phyloP scores from a whole-genome alignment of 2,113 vertebrate genomes.

The Sterrhoptilus dennistouni region DNA sequence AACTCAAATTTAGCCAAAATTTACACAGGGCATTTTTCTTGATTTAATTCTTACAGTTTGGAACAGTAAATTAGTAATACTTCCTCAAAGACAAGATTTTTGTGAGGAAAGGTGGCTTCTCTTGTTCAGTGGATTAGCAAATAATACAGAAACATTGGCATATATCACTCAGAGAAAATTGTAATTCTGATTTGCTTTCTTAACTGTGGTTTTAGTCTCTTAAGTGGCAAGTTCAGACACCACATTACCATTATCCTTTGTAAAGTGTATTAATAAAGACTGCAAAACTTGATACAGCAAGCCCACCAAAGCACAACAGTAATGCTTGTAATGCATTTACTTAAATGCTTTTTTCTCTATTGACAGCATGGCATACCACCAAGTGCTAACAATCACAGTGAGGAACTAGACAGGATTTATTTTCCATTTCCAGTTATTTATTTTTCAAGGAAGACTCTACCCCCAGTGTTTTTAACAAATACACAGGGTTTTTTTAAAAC shows the following conservation, averaged over 20 bases:
- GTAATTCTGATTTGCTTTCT: slow-evolving; percentile 61
- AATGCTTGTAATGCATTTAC: background rate
- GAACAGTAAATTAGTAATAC: slow-evolving; percentile 10
- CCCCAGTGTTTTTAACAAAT: background rate
- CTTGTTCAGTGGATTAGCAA: slow-evolving; percentile 7
- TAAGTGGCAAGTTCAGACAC: slow-evolving; percentile 58
- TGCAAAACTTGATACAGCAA: background rate
- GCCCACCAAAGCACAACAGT: slow-evolving; percentile 1
- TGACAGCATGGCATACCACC: background rate
- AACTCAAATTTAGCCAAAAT: background rate
- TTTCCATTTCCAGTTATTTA: background rate
- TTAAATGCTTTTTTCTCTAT: background rate
- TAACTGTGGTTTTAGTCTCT: slow-evolving; percentile 40
- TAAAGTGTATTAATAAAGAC: slow-evolving; percentile 7
- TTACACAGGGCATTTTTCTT: background rate
- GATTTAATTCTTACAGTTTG: background rate
- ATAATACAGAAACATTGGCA: slow-evolving; percentile 44
- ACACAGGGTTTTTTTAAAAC: background rate
- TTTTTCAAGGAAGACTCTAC: background rate
- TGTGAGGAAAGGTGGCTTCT: slow-evolving; percentile 17
- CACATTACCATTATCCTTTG: slow-evolving; percentile 46
- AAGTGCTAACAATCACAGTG: background rate
- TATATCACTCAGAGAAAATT: slow-evolving; percentile 13
- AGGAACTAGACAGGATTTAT: background rate
- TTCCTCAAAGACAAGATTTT: slow-evolving; percentile 9